Conservation (phyloP, 2,113 vertebrate species). For the Megaleporinus macrocephalus region DNA sequence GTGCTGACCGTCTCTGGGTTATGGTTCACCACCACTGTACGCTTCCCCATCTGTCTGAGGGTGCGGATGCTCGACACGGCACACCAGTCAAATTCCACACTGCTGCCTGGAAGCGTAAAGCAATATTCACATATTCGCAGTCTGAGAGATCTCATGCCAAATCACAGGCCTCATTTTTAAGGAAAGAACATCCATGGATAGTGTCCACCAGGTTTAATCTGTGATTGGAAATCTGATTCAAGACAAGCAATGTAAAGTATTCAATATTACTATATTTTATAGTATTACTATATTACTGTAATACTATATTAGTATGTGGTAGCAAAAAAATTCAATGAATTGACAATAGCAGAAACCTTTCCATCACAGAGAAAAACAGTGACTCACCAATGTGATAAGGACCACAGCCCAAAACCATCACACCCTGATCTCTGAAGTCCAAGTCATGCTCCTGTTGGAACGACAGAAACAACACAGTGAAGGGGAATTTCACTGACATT, state of each 20-base stretch:
- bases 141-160: not conserved
- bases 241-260: no score
- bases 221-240: no score
- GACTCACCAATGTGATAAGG: slow-evolving; percentile 94
- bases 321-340: no score
- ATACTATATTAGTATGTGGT: no score
- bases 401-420: slow-evolving; percentile 96
- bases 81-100: slow-evolving; percentile 97
- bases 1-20: slow-evolving; percentile 98
- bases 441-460: slow-evolving; percentile 88
- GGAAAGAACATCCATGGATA: not conserved
- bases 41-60: slow-evolving; percentile 87
- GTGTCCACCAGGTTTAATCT: no score
- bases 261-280: no score
- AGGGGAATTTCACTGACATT: no score
- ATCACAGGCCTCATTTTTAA: not conserved
- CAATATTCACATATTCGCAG: not conserved
- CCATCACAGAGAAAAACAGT: no score
- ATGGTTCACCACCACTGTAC: slow-evolving; percentile 93
- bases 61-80: slow-evolving; percentile 93
- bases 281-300: no score
- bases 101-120: slow-evolving; percentile 84
- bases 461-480: not conserved
- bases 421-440: slow-evolving; percentile 87
- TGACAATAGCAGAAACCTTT: not conserved